Percentiles rank a stretch among this genome's conserved stretches.
Conservation (phyloP, 1,140 invertebrate species). For the Acromyrmex heyeri region DNA sequence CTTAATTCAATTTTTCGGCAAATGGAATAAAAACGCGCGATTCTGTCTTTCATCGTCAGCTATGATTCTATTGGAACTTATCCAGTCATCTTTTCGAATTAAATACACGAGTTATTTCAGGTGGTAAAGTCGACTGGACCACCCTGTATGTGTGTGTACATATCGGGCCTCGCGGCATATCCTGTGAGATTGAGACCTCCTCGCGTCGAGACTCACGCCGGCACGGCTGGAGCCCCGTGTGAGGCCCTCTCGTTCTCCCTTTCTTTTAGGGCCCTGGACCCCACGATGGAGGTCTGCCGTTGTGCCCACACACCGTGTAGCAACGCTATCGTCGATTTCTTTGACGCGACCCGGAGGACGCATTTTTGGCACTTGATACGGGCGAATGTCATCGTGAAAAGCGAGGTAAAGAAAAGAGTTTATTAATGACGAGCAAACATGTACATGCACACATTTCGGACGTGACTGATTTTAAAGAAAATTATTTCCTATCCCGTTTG, state of each 20-base stretch:
- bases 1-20: not conserved
- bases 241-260: slow-evolving; percentile 78
- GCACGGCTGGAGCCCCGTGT: slow-evolving; percentile 74
- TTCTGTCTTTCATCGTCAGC: not conserved
- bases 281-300: slow-evolving; percentile 71
- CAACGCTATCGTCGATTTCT: slow-evolving; percentile 67
- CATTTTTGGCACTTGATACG: slow-evolving; percentile 61
- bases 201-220: slow-evolving; percentile 81
- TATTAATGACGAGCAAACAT: not conserved
- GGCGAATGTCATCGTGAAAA: slow-evolving; percentile 56
- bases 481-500: not conserved
- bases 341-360: slow-evolving; percentile 61
- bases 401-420: not conserved
- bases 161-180: slow-evolving; percentile 67
- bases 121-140: slow-evolving; percentile 14
- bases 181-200: slow-evolving; percentile 81
- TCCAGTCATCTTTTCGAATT: not conserved
- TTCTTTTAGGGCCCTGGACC: slow-evolving; percentile 73
- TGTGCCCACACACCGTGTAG: slow-evolving; percentile 75
- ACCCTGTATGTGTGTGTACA: slow-evolving; percentile 58
- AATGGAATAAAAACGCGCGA: not conserved
- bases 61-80: not conserved
- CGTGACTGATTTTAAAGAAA: not conserved
- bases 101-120: slow-evolving; percentile 40
- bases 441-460: not conserved